phyloP scores from a whole-genome alignment of 2,113 vertebrate species.

The Marmota flaviventris region DNA sequence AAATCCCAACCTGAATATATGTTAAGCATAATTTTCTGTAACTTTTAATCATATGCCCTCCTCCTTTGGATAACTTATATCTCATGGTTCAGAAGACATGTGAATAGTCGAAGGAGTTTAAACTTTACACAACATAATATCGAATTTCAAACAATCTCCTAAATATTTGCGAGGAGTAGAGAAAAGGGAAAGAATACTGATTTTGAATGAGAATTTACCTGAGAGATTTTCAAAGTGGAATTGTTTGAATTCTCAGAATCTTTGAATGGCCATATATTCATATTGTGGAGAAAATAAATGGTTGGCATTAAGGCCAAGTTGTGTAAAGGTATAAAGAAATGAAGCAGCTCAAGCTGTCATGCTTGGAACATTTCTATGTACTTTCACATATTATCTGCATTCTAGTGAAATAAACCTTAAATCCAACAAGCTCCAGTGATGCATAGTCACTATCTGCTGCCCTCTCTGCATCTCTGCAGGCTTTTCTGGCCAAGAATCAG shows the following conservation, averaged over 20 bases:
- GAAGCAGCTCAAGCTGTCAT: neutral
- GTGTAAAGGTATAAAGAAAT: neutral
- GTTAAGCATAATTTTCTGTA: neutral
- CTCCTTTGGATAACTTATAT: too few species aligned
- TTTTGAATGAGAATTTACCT: neutral
- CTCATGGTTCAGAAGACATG: neutral
- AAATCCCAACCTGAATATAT: rapidly evolving
- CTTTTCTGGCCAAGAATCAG: neutral
- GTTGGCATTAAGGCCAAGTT: neutral
- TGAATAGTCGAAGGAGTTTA: neutral
- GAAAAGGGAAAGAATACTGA: neutral
- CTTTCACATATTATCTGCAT: neutral
- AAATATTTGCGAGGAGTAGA: neutral
- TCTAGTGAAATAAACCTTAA: neutral
- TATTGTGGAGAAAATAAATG: neutral
- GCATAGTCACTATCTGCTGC: rapidly evolving
- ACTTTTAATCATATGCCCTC: neutral
- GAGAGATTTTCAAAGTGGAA: neutral
- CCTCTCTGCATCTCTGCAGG: rapidly evolving
- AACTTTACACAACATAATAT: neutral
- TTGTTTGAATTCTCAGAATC: neutral
- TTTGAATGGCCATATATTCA: neutral
- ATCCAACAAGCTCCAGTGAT: too few species aligned
- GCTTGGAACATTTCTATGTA: neutral
- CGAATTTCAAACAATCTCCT: neutral